Base-by-base conservation (phyloP, 92 coral and sea anemone species). In the Epizoanthus scotinus region DNA sequence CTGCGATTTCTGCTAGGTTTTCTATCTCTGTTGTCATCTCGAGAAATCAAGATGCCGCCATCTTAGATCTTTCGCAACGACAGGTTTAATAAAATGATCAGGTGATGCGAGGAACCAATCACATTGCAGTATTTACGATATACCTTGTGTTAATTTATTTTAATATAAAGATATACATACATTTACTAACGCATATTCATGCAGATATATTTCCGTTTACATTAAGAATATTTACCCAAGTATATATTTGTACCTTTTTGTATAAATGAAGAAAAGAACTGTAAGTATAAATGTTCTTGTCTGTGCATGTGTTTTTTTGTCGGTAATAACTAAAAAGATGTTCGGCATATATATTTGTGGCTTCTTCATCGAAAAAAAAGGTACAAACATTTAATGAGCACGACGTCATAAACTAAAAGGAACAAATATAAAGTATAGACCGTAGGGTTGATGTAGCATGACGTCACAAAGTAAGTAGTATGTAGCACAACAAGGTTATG, bases 161-260 rank as follows among this genome's bases (percentile, higher is more conserved):
- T n/a, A n/a, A 64, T 17, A 64, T 29, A 64, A 47, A 64, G 29
- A 64, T 64, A 62, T 38, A 62, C 12, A 17, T 64, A 64, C 47
- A 64, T 15, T 29, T 29, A 64, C n/a, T 9, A 63, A 64, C 15
- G 36, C 36, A 64, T 64, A 64, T 64, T 27, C 40, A 64, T 64
- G 14, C 40, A 64, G 8, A 27, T 64, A 64, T 64, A 27, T 64
- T 20, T 15, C 70, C 17, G 70, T 64, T 64, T 29, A 64, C 47
- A 64, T 29, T 64, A 64, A 18, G 18, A 28, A 64, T 27, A 20
- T 27, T 19, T 27, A 31, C 36, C 34, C 38, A 64, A 29, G 70
- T 27, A 29, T 29, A 64, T 64, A 19, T 64, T 64, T 64, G 70
- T 64, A 64, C 44, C 70, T 64, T 64, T 64, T 64, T 64, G 42